Percentiles rank a stretch among this genome's conserved stretches.
Evolutionary conservation across 2,113 vertebrate genomes (phyloP).

Genomic region (Brachypteracias leptosomus): DNA sequence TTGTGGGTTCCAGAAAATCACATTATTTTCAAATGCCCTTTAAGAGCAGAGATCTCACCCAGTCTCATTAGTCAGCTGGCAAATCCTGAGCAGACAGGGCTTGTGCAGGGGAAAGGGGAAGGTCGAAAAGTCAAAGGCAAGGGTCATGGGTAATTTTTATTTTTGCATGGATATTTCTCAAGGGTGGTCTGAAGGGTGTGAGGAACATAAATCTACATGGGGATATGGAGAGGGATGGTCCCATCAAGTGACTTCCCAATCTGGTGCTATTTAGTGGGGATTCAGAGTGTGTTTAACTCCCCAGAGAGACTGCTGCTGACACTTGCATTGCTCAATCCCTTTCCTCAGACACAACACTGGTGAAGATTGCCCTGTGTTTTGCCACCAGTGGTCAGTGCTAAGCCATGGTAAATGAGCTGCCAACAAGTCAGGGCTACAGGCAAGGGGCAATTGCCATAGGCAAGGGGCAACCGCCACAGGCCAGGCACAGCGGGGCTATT

Average conservation of each 20-base stretch:
- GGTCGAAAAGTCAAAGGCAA: constrained; percentile 32
- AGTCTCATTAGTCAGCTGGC: constrained; percentile 36
- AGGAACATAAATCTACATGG: neutral
- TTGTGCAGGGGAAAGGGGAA: neutral
- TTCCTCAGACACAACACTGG: neutral
- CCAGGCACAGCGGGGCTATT: neutral
- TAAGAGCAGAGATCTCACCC: neutral
- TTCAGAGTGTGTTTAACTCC: neutral
- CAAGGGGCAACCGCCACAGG: rapidly evolving
- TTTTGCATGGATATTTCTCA: constrained; percentile 33
- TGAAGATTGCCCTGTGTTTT: neutral
- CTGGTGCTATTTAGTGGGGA: neutral
- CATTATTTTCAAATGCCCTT: neutral
- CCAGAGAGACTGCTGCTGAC: neutral
- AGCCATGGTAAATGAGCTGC: neutral
- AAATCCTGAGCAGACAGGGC: neutral
- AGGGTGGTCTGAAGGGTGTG: constrained; percentile 37
- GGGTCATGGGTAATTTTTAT: constrained; percentile 48
- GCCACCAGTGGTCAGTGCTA: neutral
- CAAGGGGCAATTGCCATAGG: rapidly evolving
- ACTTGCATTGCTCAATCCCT: neutral
- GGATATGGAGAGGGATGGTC: neutral
- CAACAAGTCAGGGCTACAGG: rapidly evolving
- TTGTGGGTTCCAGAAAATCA: neutral
- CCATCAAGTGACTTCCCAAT: neutral